Percentiles rank a stretch among this genome's conserved stretches.
Conservation (phyloP, 2,888 invertebrate species). For the Eupithecia insigniata region DNA sequence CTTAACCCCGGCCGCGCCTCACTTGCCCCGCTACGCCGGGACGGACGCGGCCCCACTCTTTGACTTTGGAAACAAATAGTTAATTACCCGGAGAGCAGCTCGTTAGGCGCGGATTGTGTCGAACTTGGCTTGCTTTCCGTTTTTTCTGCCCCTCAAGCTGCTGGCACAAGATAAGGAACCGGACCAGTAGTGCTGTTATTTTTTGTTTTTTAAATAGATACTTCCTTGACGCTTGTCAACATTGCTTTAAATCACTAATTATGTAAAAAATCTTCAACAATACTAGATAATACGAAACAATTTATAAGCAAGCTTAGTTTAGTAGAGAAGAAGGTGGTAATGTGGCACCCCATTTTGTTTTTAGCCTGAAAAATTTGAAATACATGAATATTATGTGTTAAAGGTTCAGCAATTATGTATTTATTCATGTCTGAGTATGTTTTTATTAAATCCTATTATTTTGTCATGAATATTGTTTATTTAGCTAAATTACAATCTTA, state of each 20-base stretch:
- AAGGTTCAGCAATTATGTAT: no score
- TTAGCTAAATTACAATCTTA: no score
- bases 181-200: constrained; percentile 3
- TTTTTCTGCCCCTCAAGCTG: constrained; percentile 51
- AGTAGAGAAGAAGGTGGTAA: no score
- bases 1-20: background rate
- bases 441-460: no score
- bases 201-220: background rate
- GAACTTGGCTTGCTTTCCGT: constrained; percentile 54
- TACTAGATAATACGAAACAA: background rate
- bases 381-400: no score
- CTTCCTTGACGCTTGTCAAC: background rate
- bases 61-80: constrained; percentile 79
- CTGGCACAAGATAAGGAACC: background rate
- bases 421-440: no score
- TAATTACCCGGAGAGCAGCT: constrained; percentile 79
- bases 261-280: background rate
- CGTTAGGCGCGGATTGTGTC: constrained; percentile 76
- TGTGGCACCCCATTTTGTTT: no score
- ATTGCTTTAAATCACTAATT: background rate
- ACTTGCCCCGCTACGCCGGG: constrained; percentile 43
- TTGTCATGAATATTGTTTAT: no score
- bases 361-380: no score
- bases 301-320: background rate
- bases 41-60: constrained; percentile 66